Percentiles rank a stretch among this genome's conserved stretches.
phyloP scores from a whole-genome alignment of 2,888 invertebrate genomes.

The Cistogaster globosa region DNA sequence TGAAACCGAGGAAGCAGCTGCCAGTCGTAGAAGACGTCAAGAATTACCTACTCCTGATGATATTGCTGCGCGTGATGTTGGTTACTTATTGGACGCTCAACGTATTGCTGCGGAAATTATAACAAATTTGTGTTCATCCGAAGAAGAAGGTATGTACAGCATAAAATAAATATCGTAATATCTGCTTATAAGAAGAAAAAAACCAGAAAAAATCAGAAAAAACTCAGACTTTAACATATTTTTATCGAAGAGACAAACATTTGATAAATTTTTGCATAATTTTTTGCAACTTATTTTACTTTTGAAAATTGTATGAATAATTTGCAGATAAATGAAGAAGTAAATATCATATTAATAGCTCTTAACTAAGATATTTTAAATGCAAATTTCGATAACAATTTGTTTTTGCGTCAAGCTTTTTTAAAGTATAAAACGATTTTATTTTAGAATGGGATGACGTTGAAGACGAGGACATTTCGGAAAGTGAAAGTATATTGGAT shows the following conservation, averaged over 20 bases:
- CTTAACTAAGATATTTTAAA: no score
- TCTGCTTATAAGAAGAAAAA: no score
- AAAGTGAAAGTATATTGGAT: conserved; percentile 82
- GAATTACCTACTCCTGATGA: conserved; percentile 82
- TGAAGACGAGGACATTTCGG: conserved; percentile 83
- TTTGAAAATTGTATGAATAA: no score
- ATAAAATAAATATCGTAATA: background rate
- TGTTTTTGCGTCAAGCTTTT: background rate
- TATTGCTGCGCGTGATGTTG: conserved; percentile 83
- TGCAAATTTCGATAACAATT: background rate
- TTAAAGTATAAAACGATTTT: background rate
- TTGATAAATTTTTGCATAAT: no score
- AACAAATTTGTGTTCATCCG: conserved; percentile 87
- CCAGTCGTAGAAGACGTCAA: conserved; percentile 75
- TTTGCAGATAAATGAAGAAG: no score
- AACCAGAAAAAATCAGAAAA: no score
- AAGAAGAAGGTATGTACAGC: conserved; percentile 84
- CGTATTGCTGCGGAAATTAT: conserved; percentile 88
- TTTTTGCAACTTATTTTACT: no score
- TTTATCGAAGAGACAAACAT: no score
- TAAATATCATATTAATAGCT: no score
- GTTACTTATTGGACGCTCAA: conserved; percentile 87
- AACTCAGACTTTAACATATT: no score
- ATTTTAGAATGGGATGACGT: conserved; percentile 75
- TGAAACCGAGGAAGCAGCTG: conserved; percentile 77